Evolutionary conservation across 2,888 invertebrate genomes (phyloP), one percentile per base, ranked within the genome.

Genomic region (Heliconius ethilla): DNA sequence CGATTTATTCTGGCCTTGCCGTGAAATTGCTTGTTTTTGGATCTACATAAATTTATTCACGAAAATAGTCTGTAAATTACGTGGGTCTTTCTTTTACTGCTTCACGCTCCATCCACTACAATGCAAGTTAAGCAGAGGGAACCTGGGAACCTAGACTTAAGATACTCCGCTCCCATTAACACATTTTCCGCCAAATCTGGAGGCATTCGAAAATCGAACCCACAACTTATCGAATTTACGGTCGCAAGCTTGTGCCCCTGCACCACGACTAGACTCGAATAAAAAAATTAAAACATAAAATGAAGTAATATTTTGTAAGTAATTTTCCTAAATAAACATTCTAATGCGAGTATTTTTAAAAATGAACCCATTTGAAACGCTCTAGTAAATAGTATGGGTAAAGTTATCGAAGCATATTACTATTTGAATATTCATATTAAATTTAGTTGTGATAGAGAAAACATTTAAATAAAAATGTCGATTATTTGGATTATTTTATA

Each of bases 1-100:
- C 72, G 72, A 72, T 72, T 72, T 72, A 72, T 72, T 72, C 15
- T 37, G 72, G 72, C 72, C 72, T 72, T 72, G 72, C 37, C 59
- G n/a, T 72, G 9, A 59, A 33, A 37, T 59, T 59, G 55, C n/a
- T 72, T 72, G 33, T 72, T 72, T 72, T 59, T 72, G 37, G n/a
- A 33, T 72, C 33, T 59, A 7, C 13, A 72, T 25, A n/a, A 25
- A 59, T 29, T 72, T 72, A 15, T 13, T 37, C 10, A 72, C 25
- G 45, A 55, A 70, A 15, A 29, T 29, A 70, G 51, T 27, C 29
- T 15, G 1, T 22, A 70, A 3, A 2, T 45, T 66, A 10, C 11
- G 3, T n/a, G 25, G 11, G 1, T 11, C 11, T 62, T 59, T 62
- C 11, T 62, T 62, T 59, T 59, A n/a, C 7, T 11, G n/a, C 59